Base-by-base conservation (phyloP, 30 jellyfish, hydroid and myxozoan genomes). In the Pseudorhiza aurosa region DNA sequence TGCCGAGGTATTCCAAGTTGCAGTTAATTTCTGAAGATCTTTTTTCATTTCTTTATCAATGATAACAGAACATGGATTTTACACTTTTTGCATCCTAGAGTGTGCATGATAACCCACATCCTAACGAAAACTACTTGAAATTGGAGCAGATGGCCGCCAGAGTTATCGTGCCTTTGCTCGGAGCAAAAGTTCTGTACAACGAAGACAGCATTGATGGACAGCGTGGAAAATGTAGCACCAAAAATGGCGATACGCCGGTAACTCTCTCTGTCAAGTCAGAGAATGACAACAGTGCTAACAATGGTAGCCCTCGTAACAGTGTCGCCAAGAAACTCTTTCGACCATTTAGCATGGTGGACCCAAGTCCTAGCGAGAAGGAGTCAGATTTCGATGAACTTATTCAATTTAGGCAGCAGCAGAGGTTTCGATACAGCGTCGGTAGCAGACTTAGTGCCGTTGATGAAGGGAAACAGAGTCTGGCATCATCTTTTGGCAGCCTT, bases 401-500 rank as follows among this genome's bases (percentile, higher is more conserved):
- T 37, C 93, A 75, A 49, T 77, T 51, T 31, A 53, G 95, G 37
- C 97, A 90, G 75, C 91, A 79, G 30, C 86, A 57, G 17, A 45
- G 96, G 36, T 57, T 86, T 75, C 55, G 97, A 30, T 83, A 74
- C 75, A 82, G 93, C 65, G 68, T 39, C 37, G 96, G 91, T 2
- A 85, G 82, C n/a, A 29, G 96, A 47, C 45, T 93, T 37, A 73
- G 95, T 36, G 75, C 93, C 25, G 95, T 93, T 30, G 83, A 88
- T 2, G 99, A 93, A 62, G 93, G 96, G 36, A 27, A 51, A 10
- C 95, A 72, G 57, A 90, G 96, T 15, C 18, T 93, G 55, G 89
- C 95, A 1, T 94, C 96, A 22, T 93, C 99, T 4, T 77, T 93
- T n/a, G 99, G 97, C 1, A 93, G 99, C 57, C 90, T 93, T 50